Evolutionary conservation across 1,140 invertebrate genomes (phyloP), one percentile per base, ranked within the genome.

Genomic region (Drosophila rhopaloa): DNA sequence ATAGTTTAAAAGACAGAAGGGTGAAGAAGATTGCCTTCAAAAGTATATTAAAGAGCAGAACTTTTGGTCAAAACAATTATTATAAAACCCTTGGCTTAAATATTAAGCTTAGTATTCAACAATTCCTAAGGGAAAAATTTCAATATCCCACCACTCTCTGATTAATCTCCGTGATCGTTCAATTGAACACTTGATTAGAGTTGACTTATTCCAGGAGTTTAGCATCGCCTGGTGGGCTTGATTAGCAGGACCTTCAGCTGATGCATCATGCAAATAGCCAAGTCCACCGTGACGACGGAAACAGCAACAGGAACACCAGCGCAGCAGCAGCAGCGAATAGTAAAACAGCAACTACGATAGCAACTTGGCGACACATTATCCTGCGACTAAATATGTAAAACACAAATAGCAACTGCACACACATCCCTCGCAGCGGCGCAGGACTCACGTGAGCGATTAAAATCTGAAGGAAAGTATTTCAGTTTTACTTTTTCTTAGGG

Each of bases 391-490:
- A 81, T 78, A 74, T 74, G 62, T 67, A 68, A 50, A 76, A 44
- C 56, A 58, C 62, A 63, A 53, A 67, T 50, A 56, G 11, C 63
- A 71, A 66, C 63, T 54, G 50, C 53, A 47, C 63, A 55, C 53
- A 29, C 56, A 37, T 24, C 24, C 24, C 24, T 24, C 24, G 24
- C 24, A 24, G 24, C 24, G 9, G 47, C 43, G 68, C 63, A 67
- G 77, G 68, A 81, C 81, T 89, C 85, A 89, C 85, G 85, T 89
- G 85, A 89, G 81, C 85, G 85, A 89, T 89, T 89, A 89, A 86
- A 89, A 89, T 90, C 85, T 84, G 70, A 85, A 90, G 55, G 81
- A 90, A 89, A 86, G 83, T 77, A 89, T 86, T 86, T 83, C 76
- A 83, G 80, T 81, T 88, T 86, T 67, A 27, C 40, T 19, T 54